Evolutionary conservation across 2,888 invertebrate species (phyloP).

Genomic region (Hedychridium roseum): DNA sequence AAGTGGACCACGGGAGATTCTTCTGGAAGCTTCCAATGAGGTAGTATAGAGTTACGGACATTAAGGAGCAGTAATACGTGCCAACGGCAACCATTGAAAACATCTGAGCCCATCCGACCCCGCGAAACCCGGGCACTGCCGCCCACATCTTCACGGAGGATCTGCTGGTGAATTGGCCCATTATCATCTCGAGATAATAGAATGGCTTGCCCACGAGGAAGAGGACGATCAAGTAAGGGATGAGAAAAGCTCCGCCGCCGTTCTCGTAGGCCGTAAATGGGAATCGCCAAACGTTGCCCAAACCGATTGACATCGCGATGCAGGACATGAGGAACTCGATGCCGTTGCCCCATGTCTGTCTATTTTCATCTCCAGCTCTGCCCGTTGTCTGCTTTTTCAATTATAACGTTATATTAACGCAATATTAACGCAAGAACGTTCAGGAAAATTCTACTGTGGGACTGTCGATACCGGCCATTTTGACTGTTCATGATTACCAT

Average conservation of each 20-base stretch:
- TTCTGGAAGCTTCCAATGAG: slow-evolving; percentile 61
- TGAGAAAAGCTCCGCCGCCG: slow-evolving; percentile 75
- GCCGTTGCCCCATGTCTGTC: slow-evolving; percentile 68
- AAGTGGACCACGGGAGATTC: slow-evolving; percentile 64
- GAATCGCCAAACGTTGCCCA: slow-evolving; percentile 76
- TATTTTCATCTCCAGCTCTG: slow-evolving; percentile 8
- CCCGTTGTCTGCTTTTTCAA: not conserved
- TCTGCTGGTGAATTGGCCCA: slow-evolving; percentile 85
- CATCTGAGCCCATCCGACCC: slow-evolving; percentile 67
- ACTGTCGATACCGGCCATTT: not conserved
- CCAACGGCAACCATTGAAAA: slow-evolving; percentile 61
- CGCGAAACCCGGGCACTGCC: slow-evolving; percentile 78
- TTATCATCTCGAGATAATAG: slow-evolving; percentile 84
- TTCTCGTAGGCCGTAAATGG: slow-evolving; percentile 74
- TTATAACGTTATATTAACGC: not conserved
- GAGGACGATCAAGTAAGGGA: slow-evolving; percentile 73
- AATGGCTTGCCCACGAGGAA: slow-evolving; percentile 79
- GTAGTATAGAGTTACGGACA: slow-evolving; percentile 65
- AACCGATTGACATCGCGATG: slow-evolving; percentile 73
- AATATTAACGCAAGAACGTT: not conserved
- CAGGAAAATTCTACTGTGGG: not conserved
- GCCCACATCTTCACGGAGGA: slow-evolving; percentile 81
- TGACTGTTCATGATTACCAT: not conserved
- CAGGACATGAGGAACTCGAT: slow-evolving; percentile 75
- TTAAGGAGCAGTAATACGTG: slow-evolving; percentile 65